These are phyloP conservation scores for Hirudo medicinalis DNA, from an alignment of 1,140 invertebrate genomes.

Conservation along the genomic window DNA sequence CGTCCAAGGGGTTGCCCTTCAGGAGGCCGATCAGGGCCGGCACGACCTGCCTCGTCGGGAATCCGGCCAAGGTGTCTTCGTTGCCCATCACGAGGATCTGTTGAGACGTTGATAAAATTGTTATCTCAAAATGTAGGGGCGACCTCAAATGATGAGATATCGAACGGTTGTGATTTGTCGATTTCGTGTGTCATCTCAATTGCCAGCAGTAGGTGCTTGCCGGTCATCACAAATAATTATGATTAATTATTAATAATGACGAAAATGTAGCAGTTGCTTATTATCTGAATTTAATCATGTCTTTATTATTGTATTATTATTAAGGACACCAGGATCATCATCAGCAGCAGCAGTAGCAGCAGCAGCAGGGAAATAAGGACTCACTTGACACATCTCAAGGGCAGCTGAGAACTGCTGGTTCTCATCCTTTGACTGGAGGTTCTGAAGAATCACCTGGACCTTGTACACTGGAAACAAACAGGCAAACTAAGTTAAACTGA, in stretches of 20 bases:
- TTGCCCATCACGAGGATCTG: constrained; percentile 98
- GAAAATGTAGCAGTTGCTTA: too few species aligned
- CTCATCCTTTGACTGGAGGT: constrained; percentile 87
- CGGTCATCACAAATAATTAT: too few species aligned
- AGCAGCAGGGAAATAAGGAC: background rate
- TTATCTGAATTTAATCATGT: too few species aligned
- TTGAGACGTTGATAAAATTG: background rate
- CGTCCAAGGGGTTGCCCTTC: constrained; percentile 25
- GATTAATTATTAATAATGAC: too few species aligned
- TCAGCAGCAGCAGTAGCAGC: background rate
- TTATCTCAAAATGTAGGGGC: too few species aligned
- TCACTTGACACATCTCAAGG: constrained; percentile 78
- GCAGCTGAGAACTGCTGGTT: constrained; percentile 90
- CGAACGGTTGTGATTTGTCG: too few species aligned
- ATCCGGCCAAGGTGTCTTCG: constrained; percentile 92
- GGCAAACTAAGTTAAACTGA: constrained; percentile 36
- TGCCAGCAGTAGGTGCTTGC: too few species aligned
- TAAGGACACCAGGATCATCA: too few species aligned
- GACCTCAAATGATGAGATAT: too few species aligned
- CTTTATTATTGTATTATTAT: too few species aligned
- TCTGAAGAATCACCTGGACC: constrained; percentile 81
- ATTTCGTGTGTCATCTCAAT: too few species aligned
- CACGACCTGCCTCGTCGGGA: constrained; percentile 92
- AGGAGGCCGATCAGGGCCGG: constrained; percentile 57
- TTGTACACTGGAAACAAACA: constrained; percentile 54